phyloP scores from a whole-genome alignment of 2,888 invertebrate species.

The Elmis aenea region DNA sequence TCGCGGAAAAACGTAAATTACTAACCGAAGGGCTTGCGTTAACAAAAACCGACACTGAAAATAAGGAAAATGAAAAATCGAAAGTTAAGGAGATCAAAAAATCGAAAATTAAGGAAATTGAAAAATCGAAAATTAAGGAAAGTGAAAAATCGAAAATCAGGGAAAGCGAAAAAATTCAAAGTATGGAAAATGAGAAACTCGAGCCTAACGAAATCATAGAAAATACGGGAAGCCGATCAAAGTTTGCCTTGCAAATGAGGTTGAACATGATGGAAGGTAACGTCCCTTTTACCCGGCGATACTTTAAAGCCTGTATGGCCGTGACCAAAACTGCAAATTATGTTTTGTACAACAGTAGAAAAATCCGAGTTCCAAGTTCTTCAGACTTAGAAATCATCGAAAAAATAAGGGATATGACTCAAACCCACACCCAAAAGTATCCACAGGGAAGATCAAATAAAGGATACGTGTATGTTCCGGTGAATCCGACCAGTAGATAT shows the following conservation, averaged over 20 bases:
- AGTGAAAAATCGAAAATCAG: neutral
- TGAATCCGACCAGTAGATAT: too few species aligned
- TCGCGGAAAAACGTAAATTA: conserved; percentile 51
- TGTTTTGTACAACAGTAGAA: conserved; percentile 19
- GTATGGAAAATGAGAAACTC: too few species aligned
- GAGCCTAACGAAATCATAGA: neutral
- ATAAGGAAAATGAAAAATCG: neutral
- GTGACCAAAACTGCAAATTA: conserved; percentile 6
- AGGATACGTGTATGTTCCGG: too few species aligned
- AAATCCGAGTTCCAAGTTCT: conserved; percentile 16
- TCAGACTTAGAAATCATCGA: conserved; percentile 12
- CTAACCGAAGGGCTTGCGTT: conserved; percentile 28
- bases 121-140: neutral
- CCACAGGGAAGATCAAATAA: too few species aligned
- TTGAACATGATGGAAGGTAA: conserved; percentile 3
- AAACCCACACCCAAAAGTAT: too few species aligned
- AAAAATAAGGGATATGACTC: conserved; percentile 9
- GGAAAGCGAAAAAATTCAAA: too few species aligned
- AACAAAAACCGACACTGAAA: neutral
- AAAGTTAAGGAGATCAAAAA: neutral
- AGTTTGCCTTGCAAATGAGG: neutral
- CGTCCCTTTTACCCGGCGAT: conserved; percentile 7
- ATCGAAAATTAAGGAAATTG: too few species aligned
- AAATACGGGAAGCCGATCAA: neutral
- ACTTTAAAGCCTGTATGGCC: conserved; percentile 1